Evolutionary conservation across 1,140 invertebrate genomes (phyloP).

Genomic region (Drosophila seguyi): DNA sequence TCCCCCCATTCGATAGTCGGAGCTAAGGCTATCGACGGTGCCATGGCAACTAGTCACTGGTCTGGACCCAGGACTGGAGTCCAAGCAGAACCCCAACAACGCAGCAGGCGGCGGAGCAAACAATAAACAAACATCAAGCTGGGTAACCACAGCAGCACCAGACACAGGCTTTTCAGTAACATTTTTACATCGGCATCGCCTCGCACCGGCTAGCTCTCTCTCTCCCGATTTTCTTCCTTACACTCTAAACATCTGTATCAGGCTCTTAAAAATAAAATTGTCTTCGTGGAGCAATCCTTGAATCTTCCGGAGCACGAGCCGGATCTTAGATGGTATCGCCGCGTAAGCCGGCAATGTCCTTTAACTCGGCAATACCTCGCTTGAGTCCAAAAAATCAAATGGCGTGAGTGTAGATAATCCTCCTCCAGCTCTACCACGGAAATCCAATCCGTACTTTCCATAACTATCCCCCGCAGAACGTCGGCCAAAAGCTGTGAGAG

Average conservation of each 20-base stretch:
- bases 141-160: slow-evolving; percentile 77
- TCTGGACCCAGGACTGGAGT: not conserved
- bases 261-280: slow-evolving; percentile 10
- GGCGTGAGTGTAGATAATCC: slow-evolving; percentile 57
- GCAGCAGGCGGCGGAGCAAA: slow-evolving; percentile 47
- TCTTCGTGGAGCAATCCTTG: not conserved
- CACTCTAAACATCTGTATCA: slow-evolving; percentile 28
- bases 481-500: slow-evolving; percentile 83
- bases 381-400: slow-evolving; percentile 47
- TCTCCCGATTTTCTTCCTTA: slow-evolving; percentile 1
- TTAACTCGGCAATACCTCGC: slow-evolving; percentile 29
- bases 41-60: slow-evolving; percentile 31
- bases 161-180: slow-evolving; percentile 64
- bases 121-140: slow-evolving; percentile 64
- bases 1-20: slow-evolving; percentile 34
- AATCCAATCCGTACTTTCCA: not conserved
- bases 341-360: slow-evolving; percentile 57
- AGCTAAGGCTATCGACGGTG: slow-evolving; percentile 15
- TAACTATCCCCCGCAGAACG: slow-evolving; percentile 32
- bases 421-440: not conserved
- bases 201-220: slow-evolving; percentile 56
- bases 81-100: slow-evolving; percentile 32
- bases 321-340: slow-evolving; percentile 69
- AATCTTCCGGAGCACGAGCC: slow-evolving; percentile 5
- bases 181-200: slow-evolving; percentile 49